These are phyloP conservation scores for Chrysogorgia sp. DNA, from an alignment of 92 coral and sea anemone genomes.

Conservation along the genomic window DNA sequence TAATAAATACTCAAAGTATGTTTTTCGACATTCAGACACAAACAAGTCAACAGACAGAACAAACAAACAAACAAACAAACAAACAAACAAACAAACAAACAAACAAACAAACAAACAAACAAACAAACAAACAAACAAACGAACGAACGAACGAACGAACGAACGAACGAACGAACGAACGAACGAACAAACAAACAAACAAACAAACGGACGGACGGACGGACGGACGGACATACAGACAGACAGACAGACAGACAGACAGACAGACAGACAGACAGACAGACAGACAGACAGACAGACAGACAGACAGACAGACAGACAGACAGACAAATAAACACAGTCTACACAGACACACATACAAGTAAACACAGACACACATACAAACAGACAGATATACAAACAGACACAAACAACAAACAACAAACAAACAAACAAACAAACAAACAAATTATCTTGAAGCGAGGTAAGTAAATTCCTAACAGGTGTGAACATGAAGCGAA, in stretches of 20 bases:
- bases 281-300: constrained; percentile 9
- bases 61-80: constrained; percentile 4
- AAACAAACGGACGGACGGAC: constrained; percentile 9
- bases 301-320: too few species aligned
- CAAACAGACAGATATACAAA: too few species aligned
- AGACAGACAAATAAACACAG: too few species aligned
- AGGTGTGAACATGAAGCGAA: too few species aligned
- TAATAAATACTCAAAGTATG: too few species aligned
- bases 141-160: constrained; percentile 1
- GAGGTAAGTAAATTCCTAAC: too few species aligned
- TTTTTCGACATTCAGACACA: background rate
- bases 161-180: constrained; percentile 1
- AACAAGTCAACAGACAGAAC: background rate
- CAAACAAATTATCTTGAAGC: too few species aligned
- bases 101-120: constrained; percentile 16
- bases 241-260: background rate
- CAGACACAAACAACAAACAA: too few species aligned
- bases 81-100: constrained; percentile 7
- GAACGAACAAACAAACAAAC: constrained; percentile 10
- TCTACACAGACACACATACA: too few species aligned
- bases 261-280: background rate
- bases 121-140: constrained; percentile 16
- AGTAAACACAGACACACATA: too few species aligned
- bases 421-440: too few species aligned
- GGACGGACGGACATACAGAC: background rate